These are phyloP conservation scores for Tyto alba DNA, from an alignment of 2,113 vertebrate genomes.

Conservation along the genomic window DNA sequence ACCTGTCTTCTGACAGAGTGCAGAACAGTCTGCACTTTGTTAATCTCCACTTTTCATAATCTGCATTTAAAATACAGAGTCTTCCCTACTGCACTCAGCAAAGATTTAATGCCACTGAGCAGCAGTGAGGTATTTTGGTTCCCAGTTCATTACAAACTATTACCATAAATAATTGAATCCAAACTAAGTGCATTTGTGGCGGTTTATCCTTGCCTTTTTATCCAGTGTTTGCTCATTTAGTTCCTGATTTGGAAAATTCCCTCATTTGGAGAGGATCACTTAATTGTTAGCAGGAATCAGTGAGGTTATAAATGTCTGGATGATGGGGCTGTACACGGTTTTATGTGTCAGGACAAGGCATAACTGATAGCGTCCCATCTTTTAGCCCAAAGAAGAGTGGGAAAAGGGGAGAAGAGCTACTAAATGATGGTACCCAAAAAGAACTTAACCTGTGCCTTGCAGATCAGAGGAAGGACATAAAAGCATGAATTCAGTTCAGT, in stretches of 20 bases:
- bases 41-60: slow-evolving; percentile 36
- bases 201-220: not conserved
- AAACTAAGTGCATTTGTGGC: slow-evolving; percentile 21
- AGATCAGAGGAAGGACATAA: not conserved
- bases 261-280: not conserved
- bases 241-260: not conserved
- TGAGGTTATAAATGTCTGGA: not conserved
- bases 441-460: not conserved
- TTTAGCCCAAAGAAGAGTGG: not conserved
- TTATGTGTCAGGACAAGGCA: not conserved
- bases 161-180: slow-evolving; percentile 61
- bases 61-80: slow-evolving; percentile 17
- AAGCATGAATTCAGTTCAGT: not conserved
- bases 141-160: slow-evolving; percentile 42
- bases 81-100: not conserved
- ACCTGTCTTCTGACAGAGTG: not conserved
- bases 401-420: not conserved
- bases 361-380: not conserved
- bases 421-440: not conserved
- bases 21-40: not conserved
- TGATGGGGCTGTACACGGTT: not conserved
- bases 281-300: not conserved
- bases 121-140: slow-evolving; percentile 5
- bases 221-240: not conserved
- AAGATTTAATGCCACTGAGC: slow-evolving; percentile 36